These are phyloP conservation scores for Teleogryllus oceanicus DNA, from an alignment of 2,888 invertebrate genomes.

Conservation along the genomic window DNA sequence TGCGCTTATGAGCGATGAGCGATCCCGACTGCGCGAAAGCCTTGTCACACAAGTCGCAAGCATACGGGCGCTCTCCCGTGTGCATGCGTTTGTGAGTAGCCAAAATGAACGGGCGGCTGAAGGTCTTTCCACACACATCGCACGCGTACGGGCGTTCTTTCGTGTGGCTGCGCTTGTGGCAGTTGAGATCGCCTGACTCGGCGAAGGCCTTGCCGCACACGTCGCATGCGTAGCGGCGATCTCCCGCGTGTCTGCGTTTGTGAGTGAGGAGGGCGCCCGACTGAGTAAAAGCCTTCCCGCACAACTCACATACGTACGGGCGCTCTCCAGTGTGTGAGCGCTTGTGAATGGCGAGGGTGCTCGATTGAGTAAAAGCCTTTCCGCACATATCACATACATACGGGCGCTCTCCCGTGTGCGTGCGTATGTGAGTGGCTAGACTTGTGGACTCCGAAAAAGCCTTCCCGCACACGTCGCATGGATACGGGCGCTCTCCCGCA, in stretches of 20 bases:
- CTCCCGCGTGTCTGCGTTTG: neutral
- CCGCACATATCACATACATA: neutral
- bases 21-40: too few relatives aligned
- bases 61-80: too few relatives aligned
- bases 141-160: neutral
- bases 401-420: neutral
- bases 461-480: too few relatives aligned
- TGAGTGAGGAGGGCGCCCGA: neutral
- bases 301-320: neutral
- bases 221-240: neutral
- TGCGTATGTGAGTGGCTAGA: neutral
- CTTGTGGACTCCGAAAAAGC: too few relatives aligned
- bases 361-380: neutral
- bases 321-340: neutral
- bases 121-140: neutral
- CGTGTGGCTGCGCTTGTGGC: neutral
- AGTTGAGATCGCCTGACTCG: neutral
- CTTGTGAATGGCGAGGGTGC: neutral
- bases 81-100: too few relatives aligned
- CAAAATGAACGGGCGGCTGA: neutral
- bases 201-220: neutral
- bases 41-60: too few relatives aligned
- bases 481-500: neutral
- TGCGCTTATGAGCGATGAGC: too few relatives aligned
- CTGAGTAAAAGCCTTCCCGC: too few relatives aligned